Percentiles rank a stretch among this genome's conserved stretches.
Evolutionary conservation across 2,888 invertebrate genomes (phyloP).

Genomic region (Hydrotaea diabolus): DNA sequence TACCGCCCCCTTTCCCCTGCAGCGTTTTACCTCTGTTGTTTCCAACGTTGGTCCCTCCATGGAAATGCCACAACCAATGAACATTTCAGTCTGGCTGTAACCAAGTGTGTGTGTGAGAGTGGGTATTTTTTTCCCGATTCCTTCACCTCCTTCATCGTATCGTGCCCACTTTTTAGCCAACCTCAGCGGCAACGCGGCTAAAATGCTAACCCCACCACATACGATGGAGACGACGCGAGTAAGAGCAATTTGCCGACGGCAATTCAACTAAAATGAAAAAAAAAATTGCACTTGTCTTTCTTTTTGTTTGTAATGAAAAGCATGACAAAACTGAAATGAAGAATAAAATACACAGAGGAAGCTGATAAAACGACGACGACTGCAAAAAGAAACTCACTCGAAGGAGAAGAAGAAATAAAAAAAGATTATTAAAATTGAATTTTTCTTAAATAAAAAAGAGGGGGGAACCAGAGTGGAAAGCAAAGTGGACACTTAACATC

Average conservation of each 20-base stretch:
- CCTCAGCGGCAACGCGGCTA: not conserved
- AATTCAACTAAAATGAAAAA: constrained; percentile 41
- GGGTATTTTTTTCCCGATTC: not conserved
- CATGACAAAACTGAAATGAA: constrained; percentile 29
- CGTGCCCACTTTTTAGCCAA: not conserved
- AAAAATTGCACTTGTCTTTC: constrained; percentile 46
- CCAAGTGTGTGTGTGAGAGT: not conserved
- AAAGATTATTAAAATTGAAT: constrained; percentile 16
- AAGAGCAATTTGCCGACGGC: constrained; percentile 62
- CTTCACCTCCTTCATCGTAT: not conserved
- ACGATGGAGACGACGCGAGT: not conserved
- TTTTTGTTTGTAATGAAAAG: constrained; percentile 32
- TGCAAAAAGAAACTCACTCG: not conserved
- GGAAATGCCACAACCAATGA: constrained; percentile 24
- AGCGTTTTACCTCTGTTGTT: not conserved
- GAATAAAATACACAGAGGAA: constrained; percentile 25
- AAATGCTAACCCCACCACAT: too few species aligned
- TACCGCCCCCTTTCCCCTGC: not conserved
- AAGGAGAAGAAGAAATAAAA: too few species aligned
- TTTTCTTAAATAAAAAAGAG: not conserved
- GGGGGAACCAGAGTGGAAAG: not conserved
- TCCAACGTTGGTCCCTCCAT: not conserved
- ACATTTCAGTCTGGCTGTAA: not conserved
- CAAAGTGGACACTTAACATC: constrained; percentile 34
- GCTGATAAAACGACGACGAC: not conserved